phyloP scores from a whole-genome alignment of 2,888 invertebrate genomes.

The Eretmocerus hayati region DNA sequence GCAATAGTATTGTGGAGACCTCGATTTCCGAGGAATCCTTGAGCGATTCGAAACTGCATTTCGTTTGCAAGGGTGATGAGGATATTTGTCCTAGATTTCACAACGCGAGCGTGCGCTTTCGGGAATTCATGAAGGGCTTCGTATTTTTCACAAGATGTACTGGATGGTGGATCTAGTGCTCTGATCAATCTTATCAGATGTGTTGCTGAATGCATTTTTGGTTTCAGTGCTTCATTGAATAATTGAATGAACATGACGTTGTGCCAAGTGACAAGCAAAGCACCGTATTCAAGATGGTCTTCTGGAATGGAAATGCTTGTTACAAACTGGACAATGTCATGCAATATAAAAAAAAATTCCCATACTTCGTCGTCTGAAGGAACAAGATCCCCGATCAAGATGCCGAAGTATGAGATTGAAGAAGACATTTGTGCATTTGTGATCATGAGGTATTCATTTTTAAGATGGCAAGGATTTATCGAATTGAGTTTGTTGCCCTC shows the following conservation, averaged over 20 bases:
- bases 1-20: too few relatives aligned
- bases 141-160: too few relatives aligned
- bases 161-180: too few relatives aligned
- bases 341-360: slow-evolving; percentile 13
- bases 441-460: slow-evolving; percentile 19
- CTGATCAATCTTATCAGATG: background rate
- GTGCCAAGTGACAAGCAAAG: slow-evolving; percentile 9
- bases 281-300: slow-evolving; percentile 8
- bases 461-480: background rate
- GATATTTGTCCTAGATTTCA: too few relatives aligned
- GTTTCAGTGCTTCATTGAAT: slow-evolving; percentile 13
- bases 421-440: slow-evolving; percentile 32
- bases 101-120: too few relatives aligned
- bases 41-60: too few relatives aligned
- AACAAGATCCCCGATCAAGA: slow-evolving; percentile 18
- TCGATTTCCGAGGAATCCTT: too few relatives aligned
- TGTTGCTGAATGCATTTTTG: slow-evolving; percentile 12
- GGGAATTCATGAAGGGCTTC: too few relatives aligned
- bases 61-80: too few relatives aligned
- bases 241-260: slow-evolving; percentile 5
- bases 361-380: slow-evolving; percentile 10
- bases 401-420: slow-evolving; percentile 26
- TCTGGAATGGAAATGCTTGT: slow-evolving; percentile 1
- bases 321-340: slow-evolving; percentile 13
- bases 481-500: slow-evolving; percentile 23